Conservation (phyloP, 2,797 vertebrate genomes). For the Bradypus variegatus region DNA sequence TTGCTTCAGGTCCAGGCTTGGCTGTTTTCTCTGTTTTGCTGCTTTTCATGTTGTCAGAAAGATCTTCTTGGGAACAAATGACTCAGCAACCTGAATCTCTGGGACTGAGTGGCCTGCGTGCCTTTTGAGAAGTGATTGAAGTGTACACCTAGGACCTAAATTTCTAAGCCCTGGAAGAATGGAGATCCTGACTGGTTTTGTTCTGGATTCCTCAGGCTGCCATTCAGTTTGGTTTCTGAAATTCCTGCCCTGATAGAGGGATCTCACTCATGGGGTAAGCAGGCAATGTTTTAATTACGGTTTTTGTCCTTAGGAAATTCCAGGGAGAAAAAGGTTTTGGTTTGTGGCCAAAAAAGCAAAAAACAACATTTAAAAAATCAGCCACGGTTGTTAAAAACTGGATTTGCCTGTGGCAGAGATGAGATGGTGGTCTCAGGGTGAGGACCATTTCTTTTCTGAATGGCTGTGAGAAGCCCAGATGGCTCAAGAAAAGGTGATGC, state of each 20-base stretch:
- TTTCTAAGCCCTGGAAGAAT: neutral
- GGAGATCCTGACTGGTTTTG: neutral
- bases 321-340: conserved; percentile 42
- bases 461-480: neutral
- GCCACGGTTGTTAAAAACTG: neutral
- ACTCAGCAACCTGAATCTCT: conserved; percentile 61
- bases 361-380: neutral
- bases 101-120: neutral
- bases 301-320: conserved; percentile 53
- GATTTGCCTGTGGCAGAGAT: conserved; percentile 33
- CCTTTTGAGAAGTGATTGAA: conserved; percentile 26
- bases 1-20: neutral
- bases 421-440: neutral
- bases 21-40: conserved; percentile 24
- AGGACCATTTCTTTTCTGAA: neutral
- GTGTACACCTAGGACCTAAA: neutral
- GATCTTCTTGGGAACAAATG: conserved; percentile 64
- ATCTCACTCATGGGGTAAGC: conserved; percentile 1
- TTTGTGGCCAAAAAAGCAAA: conserved; percentile 17
- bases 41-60: conserved; percentile 52
- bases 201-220: neutral
- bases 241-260: neutral
- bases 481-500: conserved; percentile 31
- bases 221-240: neutral
- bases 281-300: conserved; percentile 44